Conservation (phyloP, 2,113 vertebrate species). For the Lutjanus erythropterus region DNA sequence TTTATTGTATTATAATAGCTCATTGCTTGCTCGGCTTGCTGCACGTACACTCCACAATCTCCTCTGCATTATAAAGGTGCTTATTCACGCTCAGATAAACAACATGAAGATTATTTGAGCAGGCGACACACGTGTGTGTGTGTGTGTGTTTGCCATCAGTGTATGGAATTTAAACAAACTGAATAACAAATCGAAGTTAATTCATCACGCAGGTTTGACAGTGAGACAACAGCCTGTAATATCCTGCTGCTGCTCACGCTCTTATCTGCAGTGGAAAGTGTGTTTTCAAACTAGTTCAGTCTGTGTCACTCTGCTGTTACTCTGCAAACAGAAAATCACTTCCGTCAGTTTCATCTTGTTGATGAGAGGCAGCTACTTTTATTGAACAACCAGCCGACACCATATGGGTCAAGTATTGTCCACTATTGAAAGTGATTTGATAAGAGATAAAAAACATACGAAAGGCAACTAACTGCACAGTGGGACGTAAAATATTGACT, state of each 20-base stretch:
- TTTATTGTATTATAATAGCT: constrained; percentile 42
- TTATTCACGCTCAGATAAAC: constrained; percentile 51
- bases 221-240: constrained; percentile 66
- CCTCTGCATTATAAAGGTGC: constrained; percentile 52
- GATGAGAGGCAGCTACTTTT: constrained; percentile 34
- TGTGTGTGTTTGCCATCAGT: constrained; percentile 46
- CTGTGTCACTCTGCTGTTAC: constrained; percentile 43
- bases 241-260: constrained; percentile 43
- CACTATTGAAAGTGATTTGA: constrained; percentile 52
- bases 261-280: constrained; percentile 67
- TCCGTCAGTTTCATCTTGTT: constrained; percentile 16
- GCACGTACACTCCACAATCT: constrained; percentile 46
- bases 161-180: constrained; percentile 63
- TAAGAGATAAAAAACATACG: constrained; percentile 40
- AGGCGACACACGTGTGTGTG: neutral
- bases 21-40: constrained; percentile 24
- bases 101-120: constrained; percentile 43
- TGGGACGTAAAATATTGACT: constrained; percentile 44
- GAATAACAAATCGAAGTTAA: constrained; percentile 56
- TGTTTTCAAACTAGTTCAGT: constrained; percentile 56
- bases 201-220: constrained; percentile 65
- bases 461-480: constrained; percentile 1
- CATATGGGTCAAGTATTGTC: constrained; percentile 46
- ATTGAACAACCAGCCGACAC: constrained; percentile 12
- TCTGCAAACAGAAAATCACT: constrained; percentile 45